These are phyloP conservation scores for Aphelenchoides avenae DNA, from an alignment of 1,140 invertebrate genomes.

Conservation along the genomic window DNA sequence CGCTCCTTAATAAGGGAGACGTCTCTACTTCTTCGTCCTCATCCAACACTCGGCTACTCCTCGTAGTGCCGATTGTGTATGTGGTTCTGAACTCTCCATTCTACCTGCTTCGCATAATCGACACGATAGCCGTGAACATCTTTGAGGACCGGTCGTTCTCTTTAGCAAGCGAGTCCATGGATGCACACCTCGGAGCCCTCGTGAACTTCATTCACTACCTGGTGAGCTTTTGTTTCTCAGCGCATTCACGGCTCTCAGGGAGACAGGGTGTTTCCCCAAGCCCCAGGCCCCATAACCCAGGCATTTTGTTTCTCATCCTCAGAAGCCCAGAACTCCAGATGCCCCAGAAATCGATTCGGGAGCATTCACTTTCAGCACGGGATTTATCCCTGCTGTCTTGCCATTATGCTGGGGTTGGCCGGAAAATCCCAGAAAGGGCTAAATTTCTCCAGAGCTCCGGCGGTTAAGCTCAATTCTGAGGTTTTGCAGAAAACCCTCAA, in stretches of 20 bases:
- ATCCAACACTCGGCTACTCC: slow-evolving; percentile 43
- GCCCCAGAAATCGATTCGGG: too few species aligned
- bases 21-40: slow-evolving; percentile 13
- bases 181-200: slow-evolving; percentile 1
- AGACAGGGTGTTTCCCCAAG: neutral
- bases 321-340: too few species aligned
- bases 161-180: slow-evolving; percentile 10
- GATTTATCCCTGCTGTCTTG: too few species aligned
- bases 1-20: slow-evolving; percentile 14
- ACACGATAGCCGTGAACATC: slow-evolving; percentile 51
- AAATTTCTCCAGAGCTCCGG: slow-evolving; percentile 50
- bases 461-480: too few species aligned
- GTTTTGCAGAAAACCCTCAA: too few species aligned
- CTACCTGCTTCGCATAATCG: slow-evolving; percentile 52
- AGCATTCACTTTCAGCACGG: too few species aligned
- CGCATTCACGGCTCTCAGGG: neutral
- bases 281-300: neutral
- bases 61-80: slow-evolving; percentile 58
- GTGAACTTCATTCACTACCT: neutral
- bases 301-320: neutral
- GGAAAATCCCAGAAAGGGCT: slow-evolving; percentile 26
- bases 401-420: slow-evolving; percentile 10
- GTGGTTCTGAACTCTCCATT: slow-evolving; percentile 58
- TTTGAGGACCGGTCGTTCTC: slow-evolving; percentile 42
- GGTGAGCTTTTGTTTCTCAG: slow-evolving; percentile 6